Conservation (phyloP, 2,888 invertebrate genomes). For the Euphydryas editha region DNA sequence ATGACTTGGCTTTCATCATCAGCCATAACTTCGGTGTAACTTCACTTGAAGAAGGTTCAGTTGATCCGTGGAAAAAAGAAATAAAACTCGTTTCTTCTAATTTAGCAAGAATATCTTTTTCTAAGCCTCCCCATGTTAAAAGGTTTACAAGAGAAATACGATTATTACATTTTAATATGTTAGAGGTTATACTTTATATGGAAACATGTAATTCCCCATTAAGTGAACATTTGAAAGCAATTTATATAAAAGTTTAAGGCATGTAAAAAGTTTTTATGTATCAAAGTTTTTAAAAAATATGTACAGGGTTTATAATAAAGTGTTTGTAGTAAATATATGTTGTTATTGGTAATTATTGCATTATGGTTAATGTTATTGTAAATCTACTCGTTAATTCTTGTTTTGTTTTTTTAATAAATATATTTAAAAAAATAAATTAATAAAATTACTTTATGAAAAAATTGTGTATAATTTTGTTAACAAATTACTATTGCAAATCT, state of each 20-base stretch:
- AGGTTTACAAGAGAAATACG: slow-evolving; percentile 71
- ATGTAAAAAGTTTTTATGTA: too few species aligned
- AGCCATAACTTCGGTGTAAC: slow-evolving; percentile 86
- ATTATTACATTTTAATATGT: slow-evolving; percentile 54
- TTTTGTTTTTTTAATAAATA: too few species aligned
- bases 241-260: slow-evolving; percentile 60
- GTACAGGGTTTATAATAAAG: too few species aligned
- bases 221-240: slow-evolving; percentile 80
- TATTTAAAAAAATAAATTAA: too few species aligned
- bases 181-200: slow-evolving; percentile 80
- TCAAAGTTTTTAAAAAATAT: too few species aligned
- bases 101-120: slow-evolving; percentile 77
- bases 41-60: slow-evolving; percentile 83
- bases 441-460: too few species aligned
- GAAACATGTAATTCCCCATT: slow-evolving; percentile 80
- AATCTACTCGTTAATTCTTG: too few species aligned
- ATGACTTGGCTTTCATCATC: slow-evolving; percentile 79
- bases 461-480: too few species aligned
- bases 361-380: too few species aligned
- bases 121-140: slow-evolving; percentile 79
- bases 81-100: slow-evolving; percentile 72
- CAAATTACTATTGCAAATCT: too few species aligned
- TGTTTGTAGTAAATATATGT: too few species aligned
- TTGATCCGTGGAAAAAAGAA: slow-evolving; percentile 70
- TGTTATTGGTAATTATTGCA: too few species aligned